These are phyloP conservation scores for Xenops minutus DNA, from an alignment of 2,797 vertebrate genomes.

Conservation along the genomic window DNA sequence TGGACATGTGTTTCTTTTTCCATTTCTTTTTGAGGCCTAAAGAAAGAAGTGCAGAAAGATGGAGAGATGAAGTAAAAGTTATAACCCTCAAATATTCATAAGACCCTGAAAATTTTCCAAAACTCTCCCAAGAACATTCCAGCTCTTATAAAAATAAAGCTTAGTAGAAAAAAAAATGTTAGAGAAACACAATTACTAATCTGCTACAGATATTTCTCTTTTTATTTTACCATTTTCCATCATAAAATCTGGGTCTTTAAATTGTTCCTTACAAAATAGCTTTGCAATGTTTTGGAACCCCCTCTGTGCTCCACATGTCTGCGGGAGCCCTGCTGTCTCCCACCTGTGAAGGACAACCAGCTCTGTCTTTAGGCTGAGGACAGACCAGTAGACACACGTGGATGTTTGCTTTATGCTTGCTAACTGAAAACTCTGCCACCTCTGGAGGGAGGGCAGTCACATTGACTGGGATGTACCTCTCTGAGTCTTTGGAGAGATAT, in stretches of 20 bases:
- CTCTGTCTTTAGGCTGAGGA: background rate
- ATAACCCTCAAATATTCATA: background rate
- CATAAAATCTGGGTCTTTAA: background rate
- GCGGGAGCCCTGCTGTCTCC: background rate
- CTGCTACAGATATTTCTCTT: background rate
- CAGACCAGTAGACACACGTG: background rate
- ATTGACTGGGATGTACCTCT: too few relatives aligned
- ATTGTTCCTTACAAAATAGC: background rate
- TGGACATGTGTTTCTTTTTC: background rate
- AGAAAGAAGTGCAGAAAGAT: background rate
- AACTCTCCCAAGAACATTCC: background rate
- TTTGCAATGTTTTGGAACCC: background rate
- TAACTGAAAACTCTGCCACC: background rate
- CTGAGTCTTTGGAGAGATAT: background rate
- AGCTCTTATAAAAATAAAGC: background rate
- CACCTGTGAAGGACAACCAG: background rate
- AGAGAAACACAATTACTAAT: background rate
- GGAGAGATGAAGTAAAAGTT: background rate
- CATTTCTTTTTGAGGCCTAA: background rate
- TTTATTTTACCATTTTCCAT: background rate
- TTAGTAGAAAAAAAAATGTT: background rate
- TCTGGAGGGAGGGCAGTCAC: background rate
- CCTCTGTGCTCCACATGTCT: background rate
- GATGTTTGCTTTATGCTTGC: background rate
- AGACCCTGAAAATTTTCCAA: background rate